Evolutionary conservation across 2,888 invertebrate genomes (phyloP).

Genomic region (Eupithecia subumbrata): DNA sequence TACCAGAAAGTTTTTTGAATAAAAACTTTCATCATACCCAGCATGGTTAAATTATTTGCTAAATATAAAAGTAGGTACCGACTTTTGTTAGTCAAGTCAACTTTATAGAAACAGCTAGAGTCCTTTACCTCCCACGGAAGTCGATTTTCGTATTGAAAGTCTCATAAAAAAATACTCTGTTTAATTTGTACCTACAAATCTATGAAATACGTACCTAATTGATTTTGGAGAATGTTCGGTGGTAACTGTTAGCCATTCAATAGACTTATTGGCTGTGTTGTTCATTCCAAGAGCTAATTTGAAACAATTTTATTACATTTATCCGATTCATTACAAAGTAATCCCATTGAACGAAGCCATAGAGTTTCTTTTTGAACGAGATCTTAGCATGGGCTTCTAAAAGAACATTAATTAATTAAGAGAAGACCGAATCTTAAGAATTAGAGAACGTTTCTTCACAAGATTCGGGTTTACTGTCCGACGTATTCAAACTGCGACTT

Average conservation of each 20-base stretch:
- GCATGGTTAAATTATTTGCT: background rate
- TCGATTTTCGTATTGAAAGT: background rate
- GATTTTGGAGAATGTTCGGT: background rate
- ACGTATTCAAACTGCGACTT: constrained; percentile 29
- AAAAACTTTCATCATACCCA: background rate
- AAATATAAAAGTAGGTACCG: background rate
- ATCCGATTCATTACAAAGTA: background rate
- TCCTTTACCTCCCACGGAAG: background rate
- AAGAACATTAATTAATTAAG: constrained; percentile 25
- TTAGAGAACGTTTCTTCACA: constrained; percentile 17
- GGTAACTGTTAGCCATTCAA: background rate
- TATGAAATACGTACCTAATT: background rate
- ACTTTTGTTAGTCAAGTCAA: background rate
- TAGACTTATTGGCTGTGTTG: constrained; percentile 6
- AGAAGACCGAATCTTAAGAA: constrained; percentile 18
- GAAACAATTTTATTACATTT: constrained; percentile 3
- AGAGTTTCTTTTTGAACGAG: constrained; percentile 10
- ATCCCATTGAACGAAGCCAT: background rate
- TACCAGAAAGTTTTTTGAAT: background rate
- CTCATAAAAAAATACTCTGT: background rate
- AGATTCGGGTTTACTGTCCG: constrained; percentile 30
- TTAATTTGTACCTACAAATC: background rate
- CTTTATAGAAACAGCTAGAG: background rate
- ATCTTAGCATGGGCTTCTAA: background rate
- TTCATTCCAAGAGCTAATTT: constrained; percentile 7